phyloP scores from a whole-genome alignment of 2,113 vertebrate genomes.

The Chelonoidis abingdonii region DNA sequence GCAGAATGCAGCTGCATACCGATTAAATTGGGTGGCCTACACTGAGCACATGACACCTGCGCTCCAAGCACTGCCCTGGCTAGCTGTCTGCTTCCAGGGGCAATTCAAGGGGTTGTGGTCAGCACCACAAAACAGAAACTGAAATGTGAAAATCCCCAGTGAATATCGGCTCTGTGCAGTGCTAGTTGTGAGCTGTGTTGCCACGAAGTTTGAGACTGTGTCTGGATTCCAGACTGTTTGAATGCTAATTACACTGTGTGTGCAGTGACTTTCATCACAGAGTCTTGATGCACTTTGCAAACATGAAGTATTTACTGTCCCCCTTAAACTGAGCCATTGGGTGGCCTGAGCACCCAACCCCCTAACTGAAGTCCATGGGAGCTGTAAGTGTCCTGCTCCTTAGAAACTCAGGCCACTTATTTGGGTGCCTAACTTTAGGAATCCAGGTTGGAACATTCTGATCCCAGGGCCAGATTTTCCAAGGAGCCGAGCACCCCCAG shows the following conservation, averaged over 20 bases:
- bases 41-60: conserved; percentile 27
- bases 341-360: background rate
- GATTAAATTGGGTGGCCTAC: background rate
- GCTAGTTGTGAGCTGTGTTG: background rate
- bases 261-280: background rate
- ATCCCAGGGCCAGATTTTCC: background rate
- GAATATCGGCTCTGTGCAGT: conserved; percentile 33
- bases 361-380: background rate
- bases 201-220: background rate
- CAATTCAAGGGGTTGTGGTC: background rate
- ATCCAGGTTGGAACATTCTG: background rate
- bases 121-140: background rate
- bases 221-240: background rate
- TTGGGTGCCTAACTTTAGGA: background rate
- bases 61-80: conserved; percentile 4
- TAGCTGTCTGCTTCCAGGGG: background rate
- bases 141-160: background rate
- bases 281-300: background rate
- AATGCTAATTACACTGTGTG: background rate
- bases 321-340: background rate
- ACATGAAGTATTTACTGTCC: background rate
- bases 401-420: background rate
- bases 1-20: background rate
- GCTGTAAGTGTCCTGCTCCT: background rate
- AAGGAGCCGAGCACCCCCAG: background rate